Evolutionary conservation across 2,113 vertebrate genomes (phyloP), one percentile per base, ranked within the genome.

Genomic region (Glaucidium brasilianum): DNA sequence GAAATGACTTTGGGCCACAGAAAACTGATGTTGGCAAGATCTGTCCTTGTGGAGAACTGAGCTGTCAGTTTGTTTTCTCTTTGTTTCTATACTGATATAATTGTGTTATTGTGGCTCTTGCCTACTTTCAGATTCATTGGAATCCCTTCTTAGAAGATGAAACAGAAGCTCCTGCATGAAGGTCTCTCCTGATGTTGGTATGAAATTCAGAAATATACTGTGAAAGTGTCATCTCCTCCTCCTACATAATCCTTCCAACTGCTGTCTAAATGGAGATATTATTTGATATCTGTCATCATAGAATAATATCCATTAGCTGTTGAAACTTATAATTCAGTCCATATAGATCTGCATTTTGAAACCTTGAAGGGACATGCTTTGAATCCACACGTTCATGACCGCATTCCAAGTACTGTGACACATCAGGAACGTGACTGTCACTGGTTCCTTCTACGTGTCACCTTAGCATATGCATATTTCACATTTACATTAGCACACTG

Each of bases 391-490:
- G 49, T 30, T 92, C 22, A 16, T 59, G 47, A 43, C 49, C 78
- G 32, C 71, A 37, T 80, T 88, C 76, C 94, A 93, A 77, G 37
- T n/a, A 45, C 27, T 58, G 16, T 82, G 93, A 69, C 37, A 71
- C 29, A 84, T 76, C 63, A 77, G 64, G 53, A 92, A 69, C 3
- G 1, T 85, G 85, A 88, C 80, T 96, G 85, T 91, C 39, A 53
- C 41, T 79, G 80, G 17, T 35, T 81, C 34, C 30, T 97, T 79
- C 63, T 72, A 80, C 66, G 56, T 90, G 60, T 47, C 76, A 94
- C 39, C 26, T 93, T 71, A 92, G 67, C 60, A 78, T 62, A 92
- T 77, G 74, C 62, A 41, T 95, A 92, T 94, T 97, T 97, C 92
- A 93, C 50, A 75, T 94, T 94, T 94, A 62, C 34, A 45, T 94